Conservation (phyloP, 1,140 invertebrate species). For the Papilio glaucus region DNA sequence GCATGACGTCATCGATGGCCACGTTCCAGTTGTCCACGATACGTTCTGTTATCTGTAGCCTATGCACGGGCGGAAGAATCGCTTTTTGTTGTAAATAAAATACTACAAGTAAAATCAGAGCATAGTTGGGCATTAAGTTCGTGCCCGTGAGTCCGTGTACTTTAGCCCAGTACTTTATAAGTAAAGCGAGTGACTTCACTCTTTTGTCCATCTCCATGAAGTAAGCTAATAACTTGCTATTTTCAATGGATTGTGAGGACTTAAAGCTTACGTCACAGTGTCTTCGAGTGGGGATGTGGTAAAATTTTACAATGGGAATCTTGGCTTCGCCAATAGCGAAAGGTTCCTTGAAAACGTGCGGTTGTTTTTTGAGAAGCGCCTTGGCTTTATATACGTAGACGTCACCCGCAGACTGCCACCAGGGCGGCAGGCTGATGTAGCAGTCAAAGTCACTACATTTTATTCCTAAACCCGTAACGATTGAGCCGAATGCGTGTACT, state of each 20-base stretch:
- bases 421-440: conserved; percentile 74
- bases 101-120: conserved; percentile 84
- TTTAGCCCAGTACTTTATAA: conserved; percentile 88
- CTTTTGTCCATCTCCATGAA: conserved; percentile 82
- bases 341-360: conserved; percentile 78
- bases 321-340: conserved; percentile 85
- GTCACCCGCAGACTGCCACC: conserved; percentile 22
- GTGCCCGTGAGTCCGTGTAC: conserved; percentile 81
- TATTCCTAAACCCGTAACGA: conserved; percentile 86
- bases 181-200: conserved; percentile 83
- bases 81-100: conserved; percentile 85
- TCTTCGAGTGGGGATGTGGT: conserved; percentile 81
- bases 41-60: conserved; percentile 48
- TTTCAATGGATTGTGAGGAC: conserved; percentile 84
- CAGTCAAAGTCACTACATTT: conserved; percentile 88
- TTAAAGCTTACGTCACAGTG: conserved; percentile 88
- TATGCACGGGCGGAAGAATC: conserved; percentile 56
- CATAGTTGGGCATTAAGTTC: conserved; percentile 84
- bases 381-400: conserved; percentile 64
- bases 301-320: conserved; percentile 88
- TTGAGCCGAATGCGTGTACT: conserved; percentile 86
- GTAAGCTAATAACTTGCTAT: conserved; percentile 85
- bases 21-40: conserved; percentile 59
- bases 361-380: conserved; percentile 64
- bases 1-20: conserved; percentile 42